phyloP scores from a whole-genome alignment of 2,797 vertebrate species.

The Manis pentadactyla region DNA sequence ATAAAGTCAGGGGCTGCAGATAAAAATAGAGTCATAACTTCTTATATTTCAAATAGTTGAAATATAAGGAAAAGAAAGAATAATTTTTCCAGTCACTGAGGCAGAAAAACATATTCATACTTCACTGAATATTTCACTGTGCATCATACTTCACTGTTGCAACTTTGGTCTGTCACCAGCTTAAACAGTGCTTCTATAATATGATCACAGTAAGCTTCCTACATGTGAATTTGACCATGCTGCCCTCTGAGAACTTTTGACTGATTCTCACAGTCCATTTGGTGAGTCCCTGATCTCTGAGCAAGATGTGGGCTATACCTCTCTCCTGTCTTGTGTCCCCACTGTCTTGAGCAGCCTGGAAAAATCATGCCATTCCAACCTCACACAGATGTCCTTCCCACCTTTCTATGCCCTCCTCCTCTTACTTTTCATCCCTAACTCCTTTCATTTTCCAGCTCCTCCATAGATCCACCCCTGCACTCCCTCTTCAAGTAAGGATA shows the following conservation, averaged over 20 bases:
- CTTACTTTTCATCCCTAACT: not conserved
- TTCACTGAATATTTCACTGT: not conserved
- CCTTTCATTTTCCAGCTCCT: not conserved
- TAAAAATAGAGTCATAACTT: not conserved
- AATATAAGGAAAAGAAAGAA: not conserved
- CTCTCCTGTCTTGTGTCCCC: not conserved
- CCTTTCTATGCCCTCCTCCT: not conserved
- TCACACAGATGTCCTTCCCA: not conserved
- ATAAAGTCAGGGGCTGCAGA: not conserved
- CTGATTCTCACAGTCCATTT: not conserved
- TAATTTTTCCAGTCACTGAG: conserved; percentile 17
- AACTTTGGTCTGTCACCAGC: not conserved
- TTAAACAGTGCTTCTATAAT: not conserved
- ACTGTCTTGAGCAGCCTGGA: not conserved
- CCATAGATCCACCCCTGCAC: not conserved
- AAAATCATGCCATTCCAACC: too few species aligned
- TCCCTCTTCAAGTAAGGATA: not conserved
- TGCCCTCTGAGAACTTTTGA: not conserved
- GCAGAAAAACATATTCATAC: conserved; percentile 2
- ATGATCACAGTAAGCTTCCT: not conserved
- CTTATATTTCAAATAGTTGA: not conserved
- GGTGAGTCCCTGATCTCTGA: not conserved
- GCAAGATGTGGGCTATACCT: not conserved
- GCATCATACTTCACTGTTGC: not conserved
- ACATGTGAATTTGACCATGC: not conserved